Evolutionary conservation across 2,797 vertebrate species (phyloP).

Genomic region (Phrynocephalus forsythii): DNA sequence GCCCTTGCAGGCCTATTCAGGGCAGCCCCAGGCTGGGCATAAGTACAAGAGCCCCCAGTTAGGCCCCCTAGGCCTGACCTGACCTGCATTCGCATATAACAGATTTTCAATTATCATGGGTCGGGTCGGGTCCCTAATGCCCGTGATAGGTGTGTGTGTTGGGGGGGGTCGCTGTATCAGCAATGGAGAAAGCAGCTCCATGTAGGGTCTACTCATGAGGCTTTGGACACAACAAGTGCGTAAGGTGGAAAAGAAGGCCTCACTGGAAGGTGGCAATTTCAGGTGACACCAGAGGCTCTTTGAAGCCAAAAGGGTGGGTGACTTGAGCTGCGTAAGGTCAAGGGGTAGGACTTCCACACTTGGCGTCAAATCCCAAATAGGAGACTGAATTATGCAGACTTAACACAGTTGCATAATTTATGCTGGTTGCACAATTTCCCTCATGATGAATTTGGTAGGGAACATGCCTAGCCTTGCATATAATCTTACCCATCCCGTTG

Average conservation of each 20-base stretch:
- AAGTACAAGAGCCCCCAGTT: no score
- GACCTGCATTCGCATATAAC: no score
- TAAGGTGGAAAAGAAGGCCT: no score
- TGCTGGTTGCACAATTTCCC: background rate
- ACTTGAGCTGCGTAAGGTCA: background rate
- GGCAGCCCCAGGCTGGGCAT: no score
- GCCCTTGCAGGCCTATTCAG: no score
- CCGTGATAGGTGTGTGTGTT: no score
- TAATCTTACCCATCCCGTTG: background rate
- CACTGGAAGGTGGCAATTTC: background rate
- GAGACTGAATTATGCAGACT: slow-evolving; percentile 22
- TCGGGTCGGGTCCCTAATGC: no score
- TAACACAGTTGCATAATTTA: slow-evolving; percentile 24
- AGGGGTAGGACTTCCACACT: background rate
- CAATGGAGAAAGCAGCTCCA: background rate
- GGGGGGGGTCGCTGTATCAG: no score
- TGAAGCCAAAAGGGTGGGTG: background rate
- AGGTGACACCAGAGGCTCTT: background rate
- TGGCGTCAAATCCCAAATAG: background rate
- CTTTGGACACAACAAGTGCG: background rate
- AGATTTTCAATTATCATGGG: no score
- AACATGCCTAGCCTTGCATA: background rate
- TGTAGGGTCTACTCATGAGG: no score
- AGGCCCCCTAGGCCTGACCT: no score
- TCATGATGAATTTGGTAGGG: background rate